phyloP scores from a whole-genome alignment of 2,113 vertebrate species.

The Albula goreensis region DNA sequence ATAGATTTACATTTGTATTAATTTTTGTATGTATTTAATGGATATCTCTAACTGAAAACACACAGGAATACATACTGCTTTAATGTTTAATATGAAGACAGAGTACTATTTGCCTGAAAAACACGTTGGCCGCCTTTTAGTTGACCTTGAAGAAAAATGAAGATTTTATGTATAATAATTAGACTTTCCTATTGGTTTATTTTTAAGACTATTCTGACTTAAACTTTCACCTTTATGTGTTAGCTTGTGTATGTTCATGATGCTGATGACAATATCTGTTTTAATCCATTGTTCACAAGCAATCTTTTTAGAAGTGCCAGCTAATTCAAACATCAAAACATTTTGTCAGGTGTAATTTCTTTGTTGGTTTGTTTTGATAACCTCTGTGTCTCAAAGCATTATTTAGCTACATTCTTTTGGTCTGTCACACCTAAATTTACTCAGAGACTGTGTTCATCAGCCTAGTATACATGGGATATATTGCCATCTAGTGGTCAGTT shows the following conservation, averaged over 20 bases:
- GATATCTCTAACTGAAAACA: slow-evolving; percentile 29
- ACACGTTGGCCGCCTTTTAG: slow-evolving; percentile 33
- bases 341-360: slow-evolving; percentile 61
- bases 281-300: slow-evolving; percentile 59
- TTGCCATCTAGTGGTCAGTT: slow-evolving; percentile 50
- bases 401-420: slow-evolving; percentile 59
- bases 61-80: slow-evolving; percentile 14
- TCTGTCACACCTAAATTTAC: slow-evolving; percentile 44
- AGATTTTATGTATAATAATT: slow-evolving; percentile 54
- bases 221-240: slow-evolving; percentile 47
- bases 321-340: slow-evolving; percentile 71
- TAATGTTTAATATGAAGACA: slow-evolving; percentile 39
- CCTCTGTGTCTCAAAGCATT: slow-evolving; percentile 66
- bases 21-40: background rate
- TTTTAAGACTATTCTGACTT: slow-evolving; percentile 53
- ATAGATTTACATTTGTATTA: slow-evolving; percentile 30
- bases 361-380: slow-evolving; percentile 68
- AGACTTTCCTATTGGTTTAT: slow-evolving; percentile 62
- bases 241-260: slow-evolving; percentile 46
- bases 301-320: slow-evolving; percentile 52
- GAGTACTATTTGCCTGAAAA: slow-evolving; percentile 26
- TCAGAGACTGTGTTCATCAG: background rate
- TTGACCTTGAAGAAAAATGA: slow-evolving; percentile 30
- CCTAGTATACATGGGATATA: slow-evolving; percentile 36
- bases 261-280: slow-evolving; percentile 52